Evolutionary conservation across 2,888 invertebrate species (phyloP).

Genomic region (Chrysopilus asiliformis): DNA sequence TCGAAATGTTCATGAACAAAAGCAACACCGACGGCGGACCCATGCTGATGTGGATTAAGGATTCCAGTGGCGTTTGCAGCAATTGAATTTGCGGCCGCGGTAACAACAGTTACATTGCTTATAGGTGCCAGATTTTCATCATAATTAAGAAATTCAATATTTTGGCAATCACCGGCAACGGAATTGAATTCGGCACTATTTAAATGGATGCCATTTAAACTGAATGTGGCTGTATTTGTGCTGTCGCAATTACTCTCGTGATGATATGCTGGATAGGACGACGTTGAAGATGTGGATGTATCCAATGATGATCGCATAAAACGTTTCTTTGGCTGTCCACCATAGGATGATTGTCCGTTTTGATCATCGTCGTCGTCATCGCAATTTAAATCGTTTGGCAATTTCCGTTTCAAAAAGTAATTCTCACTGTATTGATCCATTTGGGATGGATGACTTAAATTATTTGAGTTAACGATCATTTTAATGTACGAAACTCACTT

Average conservation of each 20-base stretch:
- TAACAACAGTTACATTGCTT: too few relatives aligned
- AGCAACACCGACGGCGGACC: conserved; percentile 29
- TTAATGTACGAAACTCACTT: too few relatives aligned
- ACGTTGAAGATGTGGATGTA: too few relatives aligned
- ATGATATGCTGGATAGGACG: too few relatives aligned
- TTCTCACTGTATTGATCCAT: conserved; percentile 21
- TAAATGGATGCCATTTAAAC: conserved; percentile 6
- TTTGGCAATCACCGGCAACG: conserved; percentile 9
- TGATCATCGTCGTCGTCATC: conserved; percentile 8
- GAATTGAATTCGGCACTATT: too few relatives aligned
- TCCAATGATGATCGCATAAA: conserved; percentile 14
- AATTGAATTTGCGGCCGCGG: conserved; percentile 2
- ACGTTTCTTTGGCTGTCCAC: conserved; percentile 17
- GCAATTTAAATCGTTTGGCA: conserved; percentile 13
- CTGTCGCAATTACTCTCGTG: too few relatives aligned
- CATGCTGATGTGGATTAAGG: conserved; percentile 18
- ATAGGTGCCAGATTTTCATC: conserved; percentile 16
- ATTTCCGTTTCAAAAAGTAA: conserved; percentile 30
- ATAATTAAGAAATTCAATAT: conserved; percentile 20
- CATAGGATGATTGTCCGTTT: too few relatives aligned
- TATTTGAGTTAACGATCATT: conserved; percentile 17
- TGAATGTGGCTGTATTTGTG: conserved; percentile 1
- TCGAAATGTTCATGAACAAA: conserved; percentile 17
- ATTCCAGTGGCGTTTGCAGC: conserved; percentile 5
- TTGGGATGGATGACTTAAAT: conserved; percentile 3